Percentiles rank a stretch among this genome's conserved stretches.
Evolutionary conservation across 2,113 vertebrate species (phyloP).

Genomic region (Seriola quinqueradiata): DNA sequence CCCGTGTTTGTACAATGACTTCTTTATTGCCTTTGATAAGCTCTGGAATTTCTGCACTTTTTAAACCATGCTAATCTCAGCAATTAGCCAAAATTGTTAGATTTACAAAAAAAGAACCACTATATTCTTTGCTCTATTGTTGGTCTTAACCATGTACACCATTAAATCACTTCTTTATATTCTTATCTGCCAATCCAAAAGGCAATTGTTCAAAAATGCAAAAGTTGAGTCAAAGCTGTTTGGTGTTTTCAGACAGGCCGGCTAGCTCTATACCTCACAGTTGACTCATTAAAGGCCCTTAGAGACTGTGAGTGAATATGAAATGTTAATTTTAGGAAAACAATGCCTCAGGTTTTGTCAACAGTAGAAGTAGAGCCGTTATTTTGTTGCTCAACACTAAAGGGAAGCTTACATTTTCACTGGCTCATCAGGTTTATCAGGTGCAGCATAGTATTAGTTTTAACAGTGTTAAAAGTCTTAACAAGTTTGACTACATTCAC

Average conservation of each 20-base stretch:
- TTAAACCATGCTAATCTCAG: conserved; percentile 45
- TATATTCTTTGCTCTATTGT: conserved; percentile 1
- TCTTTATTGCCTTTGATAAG: conserved; percentile 25
- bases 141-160: neutral
- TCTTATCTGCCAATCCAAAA: neutral
- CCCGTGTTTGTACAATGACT: conserved; percentile 20
- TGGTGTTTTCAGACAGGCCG: conserved; percentile 1
- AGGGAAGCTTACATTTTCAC: conserved; percentile 13
- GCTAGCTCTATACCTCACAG: neutral
- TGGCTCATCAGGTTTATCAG: conserved; percentile 27
- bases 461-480: conserved; percentile 14
- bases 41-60: conserved; percentile 28
- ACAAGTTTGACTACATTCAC: neutral
- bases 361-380: neutral
- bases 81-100: neutral
- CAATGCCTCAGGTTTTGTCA: neutral
- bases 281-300: neutral
- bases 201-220: neutral
- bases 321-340: conserved; percentile 5
- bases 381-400: conserved; percentile 21
- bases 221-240: neutral
- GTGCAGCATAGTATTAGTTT: neutral
- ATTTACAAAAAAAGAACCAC: neutral
- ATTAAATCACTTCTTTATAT: neutral
- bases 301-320: neutral